phyloP scores from a whole-genome alignment of 2,113 vertebrate genomes.

The Oxyura jamaicensis region DNA sequence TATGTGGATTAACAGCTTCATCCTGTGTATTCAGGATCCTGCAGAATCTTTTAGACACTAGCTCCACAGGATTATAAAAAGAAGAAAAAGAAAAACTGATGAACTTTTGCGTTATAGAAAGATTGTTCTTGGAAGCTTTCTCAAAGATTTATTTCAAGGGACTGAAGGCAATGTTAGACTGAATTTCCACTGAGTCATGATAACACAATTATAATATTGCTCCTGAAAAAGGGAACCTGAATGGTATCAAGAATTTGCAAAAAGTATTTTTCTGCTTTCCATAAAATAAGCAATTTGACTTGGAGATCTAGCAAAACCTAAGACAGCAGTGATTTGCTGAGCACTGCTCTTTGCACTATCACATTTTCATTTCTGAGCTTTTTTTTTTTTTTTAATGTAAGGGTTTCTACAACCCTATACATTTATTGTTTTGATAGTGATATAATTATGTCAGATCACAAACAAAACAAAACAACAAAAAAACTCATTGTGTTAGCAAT shows the following conservation, averaged over 20 bases:
- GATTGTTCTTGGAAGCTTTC: background rate
- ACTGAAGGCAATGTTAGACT: background rate
- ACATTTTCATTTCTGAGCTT: background rate
- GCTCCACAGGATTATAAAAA: background rate
- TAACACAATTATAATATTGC: background rate
- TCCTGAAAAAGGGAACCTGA: background rate
- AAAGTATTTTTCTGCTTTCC: background rate
- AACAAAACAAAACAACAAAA: background rate
- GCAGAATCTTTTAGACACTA: background rate
- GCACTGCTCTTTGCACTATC: background rate
- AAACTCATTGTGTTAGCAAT: background rate
- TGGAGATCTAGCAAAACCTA: background rate
- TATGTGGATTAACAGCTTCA: background rate
- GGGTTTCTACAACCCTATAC: background rate
- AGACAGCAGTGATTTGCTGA: background rate
- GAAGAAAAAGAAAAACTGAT: background rate
- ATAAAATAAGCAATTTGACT: conserved; percentile 10
- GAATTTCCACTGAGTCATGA: conserved; percentile 7
- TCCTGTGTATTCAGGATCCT: background rate
- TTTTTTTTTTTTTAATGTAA: background rate
- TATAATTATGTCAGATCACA: background rate
- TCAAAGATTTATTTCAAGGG: background rate
- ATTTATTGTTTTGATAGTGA: background rate
- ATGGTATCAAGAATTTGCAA: background rate
- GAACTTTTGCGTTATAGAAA: background rate